Conservation (phyloP, 2,888 invertebrate species). For the Eledona agricola region DNA sequence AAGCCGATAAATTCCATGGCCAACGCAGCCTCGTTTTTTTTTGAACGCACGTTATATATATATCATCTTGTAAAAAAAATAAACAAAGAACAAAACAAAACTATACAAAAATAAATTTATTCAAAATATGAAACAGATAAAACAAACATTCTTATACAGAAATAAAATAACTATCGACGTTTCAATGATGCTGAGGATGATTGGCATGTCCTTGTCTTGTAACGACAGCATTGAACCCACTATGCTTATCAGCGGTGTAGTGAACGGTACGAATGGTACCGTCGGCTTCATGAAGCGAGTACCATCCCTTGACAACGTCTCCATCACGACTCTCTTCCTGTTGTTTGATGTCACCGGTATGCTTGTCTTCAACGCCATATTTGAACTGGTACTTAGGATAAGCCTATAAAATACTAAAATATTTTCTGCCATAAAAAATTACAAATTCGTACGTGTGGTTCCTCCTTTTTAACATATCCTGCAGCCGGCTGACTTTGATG, state of each 20-base stretch:
- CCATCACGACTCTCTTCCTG: constrained; percentile 36
- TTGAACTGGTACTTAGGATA: constrained; percentile 35
- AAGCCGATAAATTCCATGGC: no score
- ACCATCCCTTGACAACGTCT: constrained; percentile 35
- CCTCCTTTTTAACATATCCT: background rate
- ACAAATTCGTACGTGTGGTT: background rate
- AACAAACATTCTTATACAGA: background rate
- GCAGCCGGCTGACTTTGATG: background rate
- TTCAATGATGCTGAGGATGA: constrained; percentile 16
- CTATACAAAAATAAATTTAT: constrained; percentile 2
- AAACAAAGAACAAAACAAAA: background rate
- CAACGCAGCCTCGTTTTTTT: no score
- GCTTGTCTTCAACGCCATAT: constrained; percentile 35
- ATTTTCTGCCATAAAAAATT: background rate
- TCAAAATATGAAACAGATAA: background rate
- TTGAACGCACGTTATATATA: no score
- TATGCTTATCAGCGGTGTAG: constrained; percentile 23
- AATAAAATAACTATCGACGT: background rate
- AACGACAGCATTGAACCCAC: constrained; percentile 22
- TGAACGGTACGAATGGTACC: constrained; percentile 32
- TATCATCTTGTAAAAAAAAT: no score
- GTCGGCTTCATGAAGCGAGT: constrained; percentile 36
- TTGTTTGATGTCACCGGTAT: constrained; percentile 35
- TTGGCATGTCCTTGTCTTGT: constrained; percentile 17
- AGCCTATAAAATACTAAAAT: constrained; percentile 10